A percentile compares a stretch with the other conserved stretches of the same genome.
Evolutionary conservation across 2,113 vertebrate genomes (phyloP).

Genomic region (Ochotona curzoniae): DNA sequence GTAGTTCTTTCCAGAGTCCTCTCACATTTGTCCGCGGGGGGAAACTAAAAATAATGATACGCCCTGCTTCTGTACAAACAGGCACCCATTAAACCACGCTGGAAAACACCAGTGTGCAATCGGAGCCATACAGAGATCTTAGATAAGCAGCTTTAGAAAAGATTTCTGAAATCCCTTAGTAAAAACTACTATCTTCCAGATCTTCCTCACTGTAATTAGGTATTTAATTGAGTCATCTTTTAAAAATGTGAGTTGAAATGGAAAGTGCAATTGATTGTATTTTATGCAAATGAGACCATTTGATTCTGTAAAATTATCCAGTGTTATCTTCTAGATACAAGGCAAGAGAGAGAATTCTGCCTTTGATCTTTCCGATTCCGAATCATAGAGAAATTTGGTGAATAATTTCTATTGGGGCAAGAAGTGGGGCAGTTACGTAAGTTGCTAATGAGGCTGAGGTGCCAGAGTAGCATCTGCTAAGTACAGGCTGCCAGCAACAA

Average conservation of each 20-base stretch:
- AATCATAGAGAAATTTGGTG: neutral
- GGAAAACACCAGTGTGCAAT: conserved; percentile 72
- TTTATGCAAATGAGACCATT: neutral
- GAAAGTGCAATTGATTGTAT: neutral
- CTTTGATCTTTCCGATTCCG: neutral
- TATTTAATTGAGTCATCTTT: neutral
- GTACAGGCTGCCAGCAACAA: too few relatives aligned
- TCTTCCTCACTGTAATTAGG: neutral
- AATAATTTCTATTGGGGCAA: neutral
- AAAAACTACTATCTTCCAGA: neutral
- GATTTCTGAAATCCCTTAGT: neutral
- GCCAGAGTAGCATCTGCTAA: neutral
- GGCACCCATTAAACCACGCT: conserved; percentile 70
- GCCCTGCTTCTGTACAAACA: conserved; percentile 74
- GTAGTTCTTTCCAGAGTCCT: neutral
- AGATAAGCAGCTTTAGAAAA: conserved; percentile 48
- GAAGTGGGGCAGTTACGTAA: neutral
- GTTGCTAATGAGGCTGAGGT: neutral
- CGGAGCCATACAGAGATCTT: conserved; percentile 62
- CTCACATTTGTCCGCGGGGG: conserved; percentile 67
- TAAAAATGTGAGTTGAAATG: neutral
- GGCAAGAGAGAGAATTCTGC: neutral
- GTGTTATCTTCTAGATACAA: neutral
- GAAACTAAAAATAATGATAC: conserved; percentile 43
- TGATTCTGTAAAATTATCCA: neutral